Percentiles rank a stretch among this genome's conserved stretches.
Evolutionary conservation across 2,888 invertebrate species (phyloP).

Genomic region (Eupeodes luniger): DNA sequence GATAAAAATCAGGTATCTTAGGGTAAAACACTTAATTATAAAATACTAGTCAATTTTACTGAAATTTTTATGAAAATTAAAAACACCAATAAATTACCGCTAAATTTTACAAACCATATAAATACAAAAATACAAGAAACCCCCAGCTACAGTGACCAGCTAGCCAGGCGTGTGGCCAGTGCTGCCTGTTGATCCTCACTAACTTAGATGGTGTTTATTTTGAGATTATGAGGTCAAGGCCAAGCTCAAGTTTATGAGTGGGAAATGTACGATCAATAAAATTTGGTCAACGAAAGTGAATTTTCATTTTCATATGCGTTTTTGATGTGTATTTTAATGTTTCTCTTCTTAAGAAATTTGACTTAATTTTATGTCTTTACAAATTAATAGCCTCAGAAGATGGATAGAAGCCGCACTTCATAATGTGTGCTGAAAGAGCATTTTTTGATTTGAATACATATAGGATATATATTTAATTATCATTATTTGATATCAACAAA

Average conservation of each 20-base stretch:
- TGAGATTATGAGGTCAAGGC: conserved; percentile 13
- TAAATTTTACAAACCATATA: neutral
- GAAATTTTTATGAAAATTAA: neutral
- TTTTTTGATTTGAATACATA: too few species aligned
- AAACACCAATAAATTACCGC: neutral
- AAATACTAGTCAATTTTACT: neutral
- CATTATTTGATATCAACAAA: too few species aligned
- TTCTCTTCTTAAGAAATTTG: too few species aligned
- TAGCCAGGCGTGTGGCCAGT: neutral
- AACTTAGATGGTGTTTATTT: neutral
- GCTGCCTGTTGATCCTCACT: neutral
- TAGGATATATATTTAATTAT: too few species aligned
- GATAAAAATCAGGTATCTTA: too few species aligned
- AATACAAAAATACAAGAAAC: neutral
- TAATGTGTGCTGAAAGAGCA: too few species aligned
- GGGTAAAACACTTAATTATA: neutral
- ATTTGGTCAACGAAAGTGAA: neutral
- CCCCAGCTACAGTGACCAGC: neutral
- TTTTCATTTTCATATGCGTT: neutral
- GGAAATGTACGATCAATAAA: neutral
- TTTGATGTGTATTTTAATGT: neutral
- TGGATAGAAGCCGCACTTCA: too few species aligned
- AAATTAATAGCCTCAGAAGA: too few species aligned
- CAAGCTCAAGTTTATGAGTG: neutral
- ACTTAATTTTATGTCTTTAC: too few species aligned